Evolutionary conservation across 2,888 invertebrate species (phyloP).

Genomic region (Xanthia togata): DNA sequence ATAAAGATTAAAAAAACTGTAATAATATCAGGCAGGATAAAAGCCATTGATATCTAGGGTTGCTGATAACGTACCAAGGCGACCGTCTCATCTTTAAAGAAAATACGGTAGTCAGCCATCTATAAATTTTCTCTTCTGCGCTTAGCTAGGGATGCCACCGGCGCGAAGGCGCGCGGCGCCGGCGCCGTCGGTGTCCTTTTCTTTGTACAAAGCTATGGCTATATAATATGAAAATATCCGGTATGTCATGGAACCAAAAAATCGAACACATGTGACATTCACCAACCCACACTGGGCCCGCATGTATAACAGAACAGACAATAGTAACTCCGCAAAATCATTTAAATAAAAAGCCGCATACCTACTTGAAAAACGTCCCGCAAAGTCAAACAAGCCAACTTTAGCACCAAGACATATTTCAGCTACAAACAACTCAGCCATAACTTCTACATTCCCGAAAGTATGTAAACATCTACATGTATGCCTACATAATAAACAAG

Average conservation of each 20-base stretch:
- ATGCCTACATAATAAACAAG: slow-evolving; percentile 22
- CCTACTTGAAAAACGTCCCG: too few species aligned
- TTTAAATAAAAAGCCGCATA: too few species aligned
- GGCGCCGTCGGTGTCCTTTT: background rate
- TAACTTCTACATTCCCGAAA: background rate
- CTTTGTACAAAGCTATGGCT: background rate
- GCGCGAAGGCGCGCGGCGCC: too few species aligned
- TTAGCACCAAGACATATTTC: slow-evolving; percentile 11
- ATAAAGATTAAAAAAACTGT: background rate
- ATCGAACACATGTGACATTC: background rate
- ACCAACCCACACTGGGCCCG: background rate
- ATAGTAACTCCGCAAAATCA: too few species aligned
- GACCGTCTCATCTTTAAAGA: background rate
- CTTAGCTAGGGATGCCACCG: background rate
- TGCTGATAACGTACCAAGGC: background rate
- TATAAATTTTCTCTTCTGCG: background rate
- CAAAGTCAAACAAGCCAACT: background rate
- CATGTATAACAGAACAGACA: too few species aligned
- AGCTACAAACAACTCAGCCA: background rate
- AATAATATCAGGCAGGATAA: background rate
- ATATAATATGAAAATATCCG: background rate
- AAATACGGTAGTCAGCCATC: background rate
- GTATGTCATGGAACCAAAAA: background rate
- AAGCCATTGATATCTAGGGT: background rate
- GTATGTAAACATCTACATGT: slow-evolving; percentile 9